phyloP scores from a whole-genome alignment of 1,140 invertebrate genomes.

The Holotrichia oblita region DNA sequence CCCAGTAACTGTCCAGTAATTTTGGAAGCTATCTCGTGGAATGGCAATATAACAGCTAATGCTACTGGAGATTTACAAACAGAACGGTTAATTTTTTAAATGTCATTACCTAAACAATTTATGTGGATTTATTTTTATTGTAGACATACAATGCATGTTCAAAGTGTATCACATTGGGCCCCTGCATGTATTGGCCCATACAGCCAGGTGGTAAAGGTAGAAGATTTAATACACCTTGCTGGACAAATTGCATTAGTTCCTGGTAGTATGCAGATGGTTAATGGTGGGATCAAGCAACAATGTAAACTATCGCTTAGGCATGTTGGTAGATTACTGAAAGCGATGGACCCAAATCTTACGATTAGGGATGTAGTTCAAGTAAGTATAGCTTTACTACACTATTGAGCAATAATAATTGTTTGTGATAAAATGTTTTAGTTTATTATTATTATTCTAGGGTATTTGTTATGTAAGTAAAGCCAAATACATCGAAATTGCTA shows the following conservation, averaged over 20 bases:
- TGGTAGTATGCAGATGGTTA: constrained; percentile 78
- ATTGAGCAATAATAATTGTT: not conserved
- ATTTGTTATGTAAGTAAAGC: constrained; percentile 83
- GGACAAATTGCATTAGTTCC: constrained; percentile 92
- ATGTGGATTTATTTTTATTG: constrained; percentile 35
- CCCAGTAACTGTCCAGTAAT: constrained; percentile 76
- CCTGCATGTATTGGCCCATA: constrained; percentile 96
- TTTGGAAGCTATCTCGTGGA: constrained; percentile 80
- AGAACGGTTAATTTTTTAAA: no score
- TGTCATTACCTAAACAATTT: constrained; percentile 44
- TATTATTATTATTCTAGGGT: constrained; percentile 64
- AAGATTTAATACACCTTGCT: constrained; percentile 83
- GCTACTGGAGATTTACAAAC: constrained; percentile 47
- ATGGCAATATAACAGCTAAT: constrained; percentile 51
- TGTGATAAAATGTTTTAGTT: not conserved
- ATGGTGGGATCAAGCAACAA: constrained; percentile 78
- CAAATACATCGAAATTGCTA: constrained; percentile 74
- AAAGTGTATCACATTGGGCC: constrained; percentile 95
- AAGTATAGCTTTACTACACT: constrained; percentile 39
- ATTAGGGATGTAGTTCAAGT: constrained; percentile 81
- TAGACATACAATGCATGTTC: constrained; percentile 88
- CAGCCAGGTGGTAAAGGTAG: constrained; percentile 87
- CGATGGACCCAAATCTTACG: constrained; percentile 77
- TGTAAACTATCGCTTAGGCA: constrained; percentile 85
- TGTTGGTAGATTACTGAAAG: constrained; percentile 80